Evolutionary conservation across 2,797 vertebrate species (phyloP).

Genomic region (Huso huso): DNA sequence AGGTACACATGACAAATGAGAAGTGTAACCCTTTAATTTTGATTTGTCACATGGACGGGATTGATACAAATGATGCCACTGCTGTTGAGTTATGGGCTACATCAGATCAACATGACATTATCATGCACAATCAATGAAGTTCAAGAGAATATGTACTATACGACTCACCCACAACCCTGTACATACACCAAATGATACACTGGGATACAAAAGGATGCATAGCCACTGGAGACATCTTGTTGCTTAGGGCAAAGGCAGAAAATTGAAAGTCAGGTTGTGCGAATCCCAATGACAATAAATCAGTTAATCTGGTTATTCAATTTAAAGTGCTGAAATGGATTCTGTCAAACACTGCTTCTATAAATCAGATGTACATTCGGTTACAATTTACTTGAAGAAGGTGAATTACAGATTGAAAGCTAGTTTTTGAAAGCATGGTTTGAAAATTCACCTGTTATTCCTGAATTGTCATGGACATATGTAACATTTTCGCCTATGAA

Average conservation of each 20-base stretch:
- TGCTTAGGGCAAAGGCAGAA: neutral
- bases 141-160: too few relatives aligned
- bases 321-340: slow-evolving; percentile 1
- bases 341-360: neutral
- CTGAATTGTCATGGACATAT: neutral
- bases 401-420: neutral
- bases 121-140: neutral
- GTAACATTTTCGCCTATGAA: neutral
- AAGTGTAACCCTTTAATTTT: too few relatives aligned
- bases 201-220: neutral
- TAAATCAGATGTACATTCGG: neutral
- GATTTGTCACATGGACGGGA: too few relatives aligned
- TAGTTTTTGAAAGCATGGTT: neutral
- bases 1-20: too few relatives aligned
- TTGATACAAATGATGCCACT: too few relatives aligned
- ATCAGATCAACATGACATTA: neutral
- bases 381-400: slow-evolving; percentile 2
- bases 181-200: too few relatives aligned
- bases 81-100: neutral
- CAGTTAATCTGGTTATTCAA: slow-evolving; percentile 2
- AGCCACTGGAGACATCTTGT: neutral
- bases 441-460: neutral
- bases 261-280: slow-evolving; percentile 1
- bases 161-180: neutral
- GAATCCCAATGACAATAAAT: neutral